Evolutionary conservation across 1,140 invertebrate species (phyloP).

Genomic region (Linepithema humile): DNA sequence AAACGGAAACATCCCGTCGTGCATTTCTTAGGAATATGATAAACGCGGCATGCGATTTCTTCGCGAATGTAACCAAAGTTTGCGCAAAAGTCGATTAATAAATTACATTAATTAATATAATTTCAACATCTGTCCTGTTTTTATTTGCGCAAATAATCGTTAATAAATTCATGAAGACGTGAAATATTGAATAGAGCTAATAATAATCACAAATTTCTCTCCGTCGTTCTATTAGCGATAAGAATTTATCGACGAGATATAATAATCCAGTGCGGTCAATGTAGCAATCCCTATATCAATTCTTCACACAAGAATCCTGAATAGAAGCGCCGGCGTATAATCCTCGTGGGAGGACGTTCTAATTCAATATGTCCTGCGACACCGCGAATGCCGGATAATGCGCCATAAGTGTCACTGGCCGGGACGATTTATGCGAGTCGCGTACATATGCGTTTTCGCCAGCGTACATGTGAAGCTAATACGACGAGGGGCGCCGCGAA

Average conservation of each 20-base stretch:
- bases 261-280: not conserved
- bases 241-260: slow-evolving; percentile 1
- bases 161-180: no score
- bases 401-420: slow-evolving; percentile 66
- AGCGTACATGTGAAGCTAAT: slow-evolving; percentile 54
- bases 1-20: slow-evolving; percentile 58
- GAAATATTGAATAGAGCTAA: no score
- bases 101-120: not conserved
- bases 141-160: not conserved
- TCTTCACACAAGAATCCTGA: not conserved
- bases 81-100: not conserved
- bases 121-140: not conserved
- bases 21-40: slow-evolving; percentile 35
- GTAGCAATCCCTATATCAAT: not conserved
- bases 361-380: slow-evolving; percentile 56
- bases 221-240: not conserved
- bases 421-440: slow-evolving; percentile 64
- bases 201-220: no score
- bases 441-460: slow-evolving; percentile 50
- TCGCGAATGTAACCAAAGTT: not conserved
- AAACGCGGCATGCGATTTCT: not conserved
- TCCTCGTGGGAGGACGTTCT: slow-evolving; percentile 61
- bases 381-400: slow-evolving; percentile 58
- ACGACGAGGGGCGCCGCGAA: slow-evolving; percentile 27
- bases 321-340: slow-evolving; percentile 34